Percentiles rank a stretch among this genome's conserved stretches.
Conservation (phyloP, 1,140 invertebrate genomes). For the Thaumatotibia leucotreta region DNA sequence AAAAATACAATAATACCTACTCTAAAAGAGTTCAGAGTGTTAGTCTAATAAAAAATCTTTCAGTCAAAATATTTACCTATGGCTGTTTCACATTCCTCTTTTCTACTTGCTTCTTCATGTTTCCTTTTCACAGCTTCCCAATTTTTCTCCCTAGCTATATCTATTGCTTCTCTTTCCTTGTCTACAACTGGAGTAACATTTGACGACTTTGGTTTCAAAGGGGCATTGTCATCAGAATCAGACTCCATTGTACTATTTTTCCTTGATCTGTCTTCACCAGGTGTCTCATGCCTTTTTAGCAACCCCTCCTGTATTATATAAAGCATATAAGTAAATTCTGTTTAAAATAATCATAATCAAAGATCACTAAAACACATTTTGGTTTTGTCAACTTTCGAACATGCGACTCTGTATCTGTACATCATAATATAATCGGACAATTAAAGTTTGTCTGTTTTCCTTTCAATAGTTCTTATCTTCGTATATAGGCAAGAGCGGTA, state of each 20-base stretch:
- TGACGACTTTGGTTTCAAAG: constrained; percentile 61
- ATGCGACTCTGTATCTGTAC: too few relatives aligned
- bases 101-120: constrained; percentile 74
- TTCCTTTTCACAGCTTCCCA: constrained; percentile 76
- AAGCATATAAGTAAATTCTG: background rate
- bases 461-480: too few relatives aligned
- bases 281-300: constrained; percentile 63
- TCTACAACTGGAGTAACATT: constrained; percentile 51
- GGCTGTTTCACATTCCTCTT: constrained; percentile 67
- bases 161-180: constrained; percentile 73
- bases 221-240: constrained; percentile 72
- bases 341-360: too few relatives aligned
- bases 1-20: too few relatives aligned
- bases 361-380: too few relatives aligned
- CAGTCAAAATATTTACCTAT: constrained; percentile 54
- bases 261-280: constrained; percentile 52
- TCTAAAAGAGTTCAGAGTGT: too few relatives aligned
- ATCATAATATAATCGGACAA: too few relatives aligned
- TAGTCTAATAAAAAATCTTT: background rate
- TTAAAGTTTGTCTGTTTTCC: too few relatives aligned
- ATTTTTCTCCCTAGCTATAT: constrained; percentile 74
- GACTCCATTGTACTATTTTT: constrained; percentile 70
- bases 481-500: too few relatives aligned
- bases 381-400: too few relatives aligned
- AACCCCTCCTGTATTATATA: constrained; percentile 54